Percentiles rank a stretch among this genome's conserved stretches.
These are phyloP conservation scores for Platichthys flesus DNA, from an alignment of 2,113 vertebrate genomes.

Conservation along the genomic window DNA sequence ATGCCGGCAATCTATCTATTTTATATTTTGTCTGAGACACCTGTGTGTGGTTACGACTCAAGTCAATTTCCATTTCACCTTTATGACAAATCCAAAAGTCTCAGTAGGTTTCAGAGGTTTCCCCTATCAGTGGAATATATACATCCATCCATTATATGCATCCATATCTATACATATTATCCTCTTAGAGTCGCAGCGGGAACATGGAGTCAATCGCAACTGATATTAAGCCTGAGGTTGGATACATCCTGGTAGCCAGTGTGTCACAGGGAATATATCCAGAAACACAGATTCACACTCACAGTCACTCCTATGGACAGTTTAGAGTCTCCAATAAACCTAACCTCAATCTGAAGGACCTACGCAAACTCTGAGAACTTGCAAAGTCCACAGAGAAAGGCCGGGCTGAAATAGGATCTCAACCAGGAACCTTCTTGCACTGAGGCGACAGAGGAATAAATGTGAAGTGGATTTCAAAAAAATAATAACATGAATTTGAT, in stretches of 20 bases:
- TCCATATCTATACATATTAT: not conserved
- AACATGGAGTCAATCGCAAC: too few relatives aligned
- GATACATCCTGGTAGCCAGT: not conserved
- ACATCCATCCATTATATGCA: too few relatives aligned
- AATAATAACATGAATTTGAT: not conserved
- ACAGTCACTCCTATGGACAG: not conserved
- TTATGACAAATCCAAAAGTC: not conserved
- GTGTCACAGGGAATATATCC: not conserved
- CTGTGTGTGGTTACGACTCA: not conserved
- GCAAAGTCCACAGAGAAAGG: too few relatives aligned
- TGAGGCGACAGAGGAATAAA: too few relatives aligned
- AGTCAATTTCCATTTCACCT: not conserved
- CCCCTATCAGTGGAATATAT: not conserved
- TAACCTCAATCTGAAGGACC: not conserved
- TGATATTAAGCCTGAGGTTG: not conserved
- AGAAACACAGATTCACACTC: not conserved
- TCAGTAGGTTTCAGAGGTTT: not conserved
- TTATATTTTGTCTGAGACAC: constrained; percentile 3
- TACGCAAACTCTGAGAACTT: too few relatives aligned
- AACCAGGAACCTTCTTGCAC: too few relatives aligned
- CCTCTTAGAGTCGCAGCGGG: not conserved
- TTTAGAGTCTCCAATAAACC: not conserved
- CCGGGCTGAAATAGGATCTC: too few relatives aligned
- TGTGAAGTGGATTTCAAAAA: too few relatives aligned
- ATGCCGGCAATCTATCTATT: constrained; percentile 15